Evolutionary conservation across 2,113 vertebrate species (phyloP).

Genomic region (Lycocorax pyrrhopterus): DNA sequence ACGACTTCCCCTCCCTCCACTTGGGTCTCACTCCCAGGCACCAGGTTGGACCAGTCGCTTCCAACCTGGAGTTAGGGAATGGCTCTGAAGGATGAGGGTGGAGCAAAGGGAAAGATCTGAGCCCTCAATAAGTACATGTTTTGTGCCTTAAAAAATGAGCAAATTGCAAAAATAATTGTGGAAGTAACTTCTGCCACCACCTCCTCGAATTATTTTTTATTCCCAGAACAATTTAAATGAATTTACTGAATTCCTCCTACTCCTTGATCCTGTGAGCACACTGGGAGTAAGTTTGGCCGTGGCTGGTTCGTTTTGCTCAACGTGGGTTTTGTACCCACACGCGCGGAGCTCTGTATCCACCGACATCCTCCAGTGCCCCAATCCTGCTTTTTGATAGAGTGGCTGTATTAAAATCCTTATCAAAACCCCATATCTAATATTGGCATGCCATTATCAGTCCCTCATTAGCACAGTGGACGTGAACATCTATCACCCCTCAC

Average conservation of each 20-base stretch:
- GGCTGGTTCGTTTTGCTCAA: fast-evolving
- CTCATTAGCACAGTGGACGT: background rate
- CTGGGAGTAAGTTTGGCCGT: background rate
- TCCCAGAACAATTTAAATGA: background rate
- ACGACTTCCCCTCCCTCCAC: background rate
- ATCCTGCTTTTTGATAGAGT: background rate
- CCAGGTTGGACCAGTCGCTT: fast-evolving
- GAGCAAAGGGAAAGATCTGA: background rate
- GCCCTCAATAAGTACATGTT: fast-evolving
- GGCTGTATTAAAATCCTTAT: background rate
- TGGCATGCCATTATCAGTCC: background rate
- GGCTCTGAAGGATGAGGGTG: background rate
- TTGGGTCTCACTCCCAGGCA: fast-evolving
- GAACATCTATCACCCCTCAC: background rate
- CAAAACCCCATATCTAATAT: background rate
- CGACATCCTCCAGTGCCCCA: background rate
- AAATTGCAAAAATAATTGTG: background rate
- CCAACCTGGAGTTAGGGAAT: background rate
- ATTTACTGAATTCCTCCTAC: background rate
- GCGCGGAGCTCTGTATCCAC: fast-evolving
- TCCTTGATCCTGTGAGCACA: background rate
- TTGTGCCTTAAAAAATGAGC: background rate
- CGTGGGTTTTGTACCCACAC: fast-evolving
- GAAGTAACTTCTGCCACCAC: fast-evolving
- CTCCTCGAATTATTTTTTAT: background rate